Conservation (phyloP, 2,888 invertebrate species). For the Nudaria mundana region DNA sequence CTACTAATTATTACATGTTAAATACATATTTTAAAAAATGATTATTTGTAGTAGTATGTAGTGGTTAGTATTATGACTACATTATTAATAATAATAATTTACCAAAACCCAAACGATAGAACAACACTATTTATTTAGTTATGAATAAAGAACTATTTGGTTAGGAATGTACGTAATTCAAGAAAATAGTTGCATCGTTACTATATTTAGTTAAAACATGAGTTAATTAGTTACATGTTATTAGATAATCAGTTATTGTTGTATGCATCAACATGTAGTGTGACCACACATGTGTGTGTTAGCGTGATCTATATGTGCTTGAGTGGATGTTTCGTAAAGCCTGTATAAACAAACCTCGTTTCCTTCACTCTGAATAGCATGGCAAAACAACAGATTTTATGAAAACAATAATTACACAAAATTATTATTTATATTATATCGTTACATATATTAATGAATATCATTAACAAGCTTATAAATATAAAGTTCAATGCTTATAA, state of each 20-base stretch:
- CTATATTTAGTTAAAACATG: slow-evolving; percentile 16
- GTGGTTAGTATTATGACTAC: slow-evolving; percentile 18
- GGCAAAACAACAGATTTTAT: slow-evolving; percentile 71
- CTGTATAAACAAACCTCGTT: slow-evolving; percentile 71
- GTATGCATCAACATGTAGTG: slow-evolving; percentile 22
- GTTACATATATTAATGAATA: slow-evolving; percentile 48
- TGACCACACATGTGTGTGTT: slow-evolving; percentile 32
- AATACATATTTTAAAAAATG: background rate
- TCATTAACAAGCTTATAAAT: slow-evolving; percentile 38
- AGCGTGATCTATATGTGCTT: slow-evolving; percentile 41
- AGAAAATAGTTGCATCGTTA: slow-evolving; percentile 32
- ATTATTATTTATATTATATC: slow-evolving; percentile 14
- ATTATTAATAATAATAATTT: slow-evolving; percentile 13
- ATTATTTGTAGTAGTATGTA: slow-evolving; percentile 11
- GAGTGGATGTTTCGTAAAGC: slow-evolving; percentile 48
- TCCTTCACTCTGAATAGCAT: slow-evolving; percentile 79
- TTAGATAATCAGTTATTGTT: slow-evolving; percentile 16
- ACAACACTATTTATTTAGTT: slow-evolving; percentile 47
- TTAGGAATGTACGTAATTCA: slow-evolving; percentile 43
- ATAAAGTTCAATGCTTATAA: slow-evolving; percentile 24
- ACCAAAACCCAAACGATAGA: slow-evolving; percentile 27
- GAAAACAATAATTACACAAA: slow-evolving; percentile 52
- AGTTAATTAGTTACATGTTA: slow-evolving; percentile 6
- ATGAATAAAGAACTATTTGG: too few species aligned
- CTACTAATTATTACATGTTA: slow-evolving; percentile 1